Evolutionary conservation across 2,797 vertebrate species (phyloP).

Genomic region (Dipus sagitta): DNA sequence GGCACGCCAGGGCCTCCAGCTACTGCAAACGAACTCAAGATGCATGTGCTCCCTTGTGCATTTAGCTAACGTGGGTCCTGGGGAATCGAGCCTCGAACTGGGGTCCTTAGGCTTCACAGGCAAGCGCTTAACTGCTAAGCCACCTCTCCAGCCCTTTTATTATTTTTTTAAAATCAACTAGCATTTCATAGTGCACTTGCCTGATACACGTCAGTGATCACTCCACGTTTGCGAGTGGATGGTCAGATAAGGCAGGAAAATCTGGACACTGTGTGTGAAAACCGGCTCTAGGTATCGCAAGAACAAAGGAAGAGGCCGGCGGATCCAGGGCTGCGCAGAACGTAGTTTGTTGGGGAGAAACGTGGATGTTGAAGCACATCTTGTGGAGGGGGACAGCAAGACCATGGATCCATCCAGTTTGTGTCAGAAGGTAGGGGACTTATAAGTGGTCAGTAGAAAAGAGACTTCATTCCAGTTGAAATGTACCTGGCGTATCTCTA

Average conservation of each 20-base stretch:
- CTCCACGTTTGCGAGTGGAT: slow-evolving; percentile 11
- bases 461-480: not conserved
- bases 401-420: too few relatives aligned
- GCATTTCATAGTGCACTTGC: not conserved
- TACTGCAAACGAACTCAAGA: too few relatives aligned
- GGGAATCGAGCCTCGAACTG: too few relatives aligned
- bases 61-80: too few relatives aligned
- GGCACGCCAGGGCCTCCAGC: too few relatives aligned
- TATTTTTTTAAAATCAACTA: not conserved
- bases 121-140: too few relatives aligned
- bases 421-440: not conserved
- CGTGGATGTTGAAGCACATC: not conserved
- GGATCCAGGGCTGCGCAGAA: not conserved
- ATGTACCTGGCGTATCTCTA: not conserved
- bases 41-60: too few relatives aligned
- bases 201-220: not conserved
- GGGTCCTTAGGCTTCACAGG: too few relatives aligned
- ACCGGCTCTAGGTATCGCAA: not conserved
- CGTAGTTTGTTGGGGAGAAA: not conserved
- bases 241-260: not conserved
- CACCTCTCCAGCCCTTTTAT: not conserved
- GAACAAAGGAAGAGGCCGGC: not conserved
- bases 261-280: not conserved
- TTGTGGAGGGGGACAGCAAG: not conserved
- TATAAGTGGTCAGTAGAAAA: not conserved